Base-by-base conservation (phyloP, 2,888 invertebrate genomes). In the Diaperis boleti region DNA sequence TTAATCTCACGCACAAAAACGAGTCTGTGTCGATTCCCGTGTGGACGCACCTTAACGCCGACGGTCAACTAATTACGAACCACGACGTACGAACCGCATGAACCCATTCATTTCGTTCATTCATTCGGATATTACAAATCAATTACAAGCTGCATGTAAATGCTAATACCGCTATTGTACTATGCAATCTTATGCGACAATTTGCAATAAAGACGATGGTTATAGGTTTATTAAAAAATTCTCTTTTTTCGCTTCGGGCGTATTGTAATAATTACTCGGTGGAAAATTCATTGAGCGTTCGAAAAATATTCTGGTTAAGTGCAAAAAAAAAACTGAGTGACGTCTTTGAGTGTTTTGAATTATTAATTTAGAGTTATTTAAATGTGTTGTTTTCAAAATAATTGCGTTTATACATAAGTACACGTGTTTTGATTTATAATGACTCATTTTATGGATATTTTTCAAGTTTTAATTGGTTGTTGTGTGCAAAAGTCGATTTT, bases 71-170 rank as follows among this genome's bases (percentile, higher is more conserved):
- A 56, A 56, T 62, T 50, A 57, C 59, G 44, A 42, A 26, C 26
- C 41, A 59, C 31, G 50, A 47, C 26, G 33, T 31, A n/a, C 6
- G 6, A 26, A 26, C n/a, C 26, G 26, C 26, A 26, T 26, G 22
- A 57, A 37, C 41, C 52, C 59, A 60, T 60, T 60, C 59, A 60
- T 60, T 59, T 60, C 59, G 45, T 60, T 44, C 59, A 60, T 60
- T 50, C 59, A 60, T 33, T 31, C 20, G 49, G 15, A 60, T 60
- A 20, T 14, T 33, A 26, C 57, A 26, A 33, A 42, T 18, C 44
- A 42, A 55, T 44, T 44, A 44, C 55, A 31, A 15, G 44, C 4
- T 13, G 20, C 49, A 49, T n/a, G 29, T 10, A 15, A 49, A 31
- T 33, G 13, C 14, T 33, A 11, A 33, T 11, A 11, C 33, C 13